Evolutionary conservation across 2,113 vertebrate genomes (phyloP), one percentile per base, ranked within the genome.

Genomic region (Suncus etruscus): DNA sequence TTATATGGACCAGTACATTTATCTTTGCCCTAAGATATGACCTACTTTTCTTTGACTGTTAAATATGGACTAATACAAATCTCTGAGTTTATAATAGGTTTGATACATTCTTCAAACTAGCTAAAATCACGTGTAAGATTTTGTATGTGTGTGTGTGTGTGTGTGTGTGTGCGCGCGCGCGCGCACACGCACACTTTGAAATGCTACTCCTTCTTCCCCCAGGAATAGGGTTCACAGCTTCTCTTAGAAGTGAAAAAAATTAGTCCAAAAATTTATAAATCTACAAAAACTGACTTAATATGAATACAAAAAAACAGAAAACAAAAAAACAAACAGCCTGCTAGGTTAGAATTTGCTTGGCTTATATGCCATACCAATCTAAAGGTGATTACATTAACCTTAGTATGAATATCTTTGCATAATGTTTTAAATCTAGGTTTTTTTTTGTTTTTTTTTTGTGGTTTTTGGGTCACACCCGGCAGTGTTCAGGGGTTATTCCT

Each of bases 381-480:
- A 50, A 11, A 50, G 10, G 39, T 91, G 24, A 22, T 70, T 89
- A 29, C 6, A 16, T 39, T 20, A 31, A 61, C 63, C 27, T 8
- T 20, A 63, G 50, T 63, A 32, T 76, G n/a, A 73, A 84, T 80
- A 6, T 58, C 12, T 83, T 91, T 82, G 27, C 32, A 25, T 86
- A 69, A 74, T 83, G 58, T 91, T 92, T 95, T 90, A 86, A 92
- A 90, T 27, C 85, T 90, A 92, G 91, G 32, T 32, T 72, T 72
- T n/a, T n/a, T n/a, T n/a, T n/a, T n/a, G n/a, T n/a, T n/a, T n/a
- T n/a, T n/a, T n/a, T n/a, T n/a, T n/a, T n/a, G n/a, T n/a, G n/a
- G n/a, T n/a, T n/a, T n/a, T n/a, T n/a, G n/a, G n/a, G n/a, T n/a
- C n/a, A n/a, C n/a, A n/a, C n/a, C n/a, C n/a, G n/a, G n/a, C n/a